phyloP scores from a whole-genome alignment of 2,113 vertebrate species.

The Burhinus oedicnemus region DNA sequence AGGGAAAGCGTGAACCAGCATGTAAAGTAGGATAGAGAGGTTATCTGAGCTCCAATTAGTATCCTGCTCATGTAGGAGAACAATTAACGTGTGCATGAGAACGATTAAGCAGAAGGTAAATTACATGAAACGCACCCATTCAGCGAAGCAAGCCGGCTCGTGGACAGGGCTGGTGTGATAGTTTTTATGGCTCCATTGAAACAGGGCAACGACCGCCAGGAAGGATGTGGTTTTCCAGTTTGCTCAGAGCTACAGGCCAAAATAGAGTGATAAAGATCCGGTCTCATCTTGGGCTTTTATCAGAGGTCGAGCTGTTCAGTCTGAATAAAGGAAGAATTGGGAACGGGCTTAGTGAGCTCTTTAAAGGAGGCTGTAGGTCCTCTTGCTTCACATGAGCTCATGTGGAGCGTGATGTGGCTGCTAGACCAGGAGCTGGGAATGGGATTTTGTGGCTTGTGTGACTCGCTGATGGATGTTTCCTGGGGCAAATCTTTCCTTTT shows the following conservation, averaged over 20 bases:
- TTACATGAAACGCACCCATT: neutral
- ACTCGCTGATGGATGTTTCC: neutral
- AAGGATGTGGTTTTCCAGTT: neutral
- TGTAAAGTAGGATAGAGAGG: conserved; percentile 40
- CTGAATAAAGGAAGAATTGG: neutral
- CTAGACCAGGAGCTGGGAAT: neutral
- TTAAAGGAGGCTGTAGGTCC: neutral
- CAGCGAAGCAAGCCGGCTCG: neutral
- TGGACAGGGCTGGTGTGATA: neutral
- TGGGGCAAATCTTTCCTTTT: neutral
- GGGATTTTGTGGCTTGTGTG: neutral
- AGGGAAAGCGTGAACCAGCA: conserved; percentile 41
- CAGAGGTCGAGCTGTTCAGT: neutral
- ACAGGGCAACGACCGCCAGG: neutral
- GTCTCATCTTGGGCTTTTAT: neutral
- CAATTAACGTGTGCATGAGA: conserved; percentile 54
- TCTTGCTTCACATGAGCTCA: neutral
- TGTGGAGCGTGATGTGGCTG: neutral
- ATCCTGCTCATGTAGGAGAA: conserved; percentile 13
- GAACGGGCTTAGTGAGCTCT: neutral
- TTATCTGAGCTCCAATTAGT: conserved; percentile 38
- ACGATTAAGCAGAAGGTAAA: conserved; percentile 55
- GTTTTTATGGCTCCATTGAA: neutral
- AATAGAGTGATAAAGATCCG: neutral
- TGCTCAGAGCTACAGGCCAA: neutral